Evolutionary conservation across 2,113 vertebrate genomes (phyloP).

Genomic region (Antechinus flavipes): DNA sequence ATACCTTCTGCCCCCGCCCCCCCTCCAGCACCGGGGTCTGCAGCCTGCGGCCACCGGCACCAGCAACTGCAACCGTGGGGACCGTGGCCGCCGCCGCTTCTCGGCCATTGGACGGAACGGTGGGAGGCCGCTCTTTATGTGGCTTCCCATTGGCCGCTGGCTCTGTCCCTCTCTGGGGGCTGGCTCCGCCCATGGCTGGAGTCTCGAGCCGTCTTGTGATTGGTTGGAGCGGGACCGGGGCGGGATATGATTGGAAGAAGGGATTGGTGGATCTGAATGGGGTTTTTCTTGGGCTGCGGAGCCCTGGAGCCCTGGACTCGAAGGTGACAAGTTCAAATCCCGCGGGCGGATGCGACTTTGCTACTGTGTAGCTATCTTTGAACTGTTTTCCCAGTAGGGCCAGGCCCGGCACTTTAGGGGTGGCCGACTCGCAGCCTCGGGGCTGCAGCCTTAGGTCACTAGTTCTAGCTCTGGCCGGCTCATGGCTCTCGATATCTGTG

Average conservation of each 20-base stretch:
- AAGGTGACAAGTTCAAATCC: conserved; percentile 54
- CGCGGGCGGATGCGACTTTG: background rate
- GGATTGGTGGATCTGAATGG: background rate
- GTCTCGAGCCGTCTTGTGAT: conserved; percentile 65
- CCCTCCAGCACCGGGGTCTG: conserved; percentile 31
- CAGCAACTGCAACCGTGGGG: background rate
- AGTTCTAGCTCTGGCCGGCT: background rate
- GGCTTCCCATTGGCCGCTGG: conserved; percentile 51
- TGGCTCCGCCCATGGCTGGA: conserved; percentile 34
- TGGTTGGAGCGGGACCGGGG: conserved; percentile 62
- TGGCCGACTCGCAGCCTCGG: background rate
- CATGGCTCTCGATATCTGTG: background rate
- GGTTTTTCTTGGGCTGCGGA: conserved; percentile 17
- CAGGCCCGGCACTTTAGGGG: background rate
- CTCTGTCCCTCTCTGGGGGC: conserved; percentile 46
- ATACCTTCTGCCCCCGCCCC: background rate
- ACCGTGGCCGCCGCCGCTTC: conserved; percentile 39
- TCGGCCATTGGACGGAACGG: background rate
- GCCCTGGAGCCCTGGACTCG: background rate
- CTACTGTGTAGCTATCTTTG: background rate
- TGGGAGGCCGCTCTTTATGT: conserved; percentile 47
- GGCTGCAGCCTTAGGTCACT: background rate
- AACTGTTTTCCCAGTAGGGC: conserved; percentile 45
- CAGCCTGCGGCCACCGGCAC: conserved; percentile 46
- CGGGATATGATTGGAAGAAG: background rate